Base-by-base conservation (phyloP, 1,140 invertebrate species). In the Megalonaias nervosa region DNA sequence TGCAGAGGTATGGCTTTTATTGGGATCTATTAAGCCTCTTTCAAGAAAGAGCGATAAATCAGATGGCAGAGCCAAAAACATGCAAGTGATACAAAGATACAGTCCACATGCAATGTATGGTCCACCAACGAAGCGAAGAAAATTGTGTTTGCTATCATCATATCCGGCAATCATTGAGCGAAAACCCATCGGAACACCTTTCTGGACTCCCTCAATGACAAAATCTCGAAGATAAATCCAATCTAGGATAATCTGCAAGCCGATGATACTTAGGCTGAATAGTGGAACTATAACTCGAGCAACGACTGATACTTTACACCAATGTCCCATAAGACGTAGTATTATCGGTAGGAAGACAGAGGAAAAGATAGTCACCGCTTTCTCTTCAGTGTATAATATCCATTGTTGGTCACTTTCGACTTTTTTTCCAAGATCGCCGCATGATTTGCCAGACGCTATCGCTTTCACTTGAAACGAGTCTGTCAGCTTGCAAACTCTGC, bases 111-210 rank as follows among this genome's bases (percentile, higher is more conserved):
- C 68, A 59, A 71, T n/a, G 55, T 57, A 77, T 2, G 75, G 75
- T 12, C 75, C 75, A 15, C 75, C 75, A 57, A 77, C 14, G n/a
- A 15, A 71, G 16, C 68, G 75, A 11, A 77, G 23, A 67, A 77
- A 77, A 19, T 58, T 71, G 0, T 21, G 14, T 21, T 57, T 58
- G 59, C 75, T 77, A 31, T 71, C 57, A n/a, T 71, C 21, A 55
- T 38, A 77, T 2, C 75, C 75, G 6, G 75, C 62, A 23, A 77
- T 13, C 21, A 71, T 59, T 12, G 75, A 77, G 1, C 75, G 58
- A 60, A 77, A 77, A n/a, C 75, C 75, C 60, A 77, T 15, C 19
- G 62, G 75, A 17, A 77, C 75, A 4, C 75, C 75, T 26, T 71
- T 71, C 11, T 48, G n/a, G 21, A 77, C 48, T 48, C 61, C 60